Base-by-base conservation (phyloP, 1,140 invertebrate genomes). In the Diploscapter pachys region DNA sequence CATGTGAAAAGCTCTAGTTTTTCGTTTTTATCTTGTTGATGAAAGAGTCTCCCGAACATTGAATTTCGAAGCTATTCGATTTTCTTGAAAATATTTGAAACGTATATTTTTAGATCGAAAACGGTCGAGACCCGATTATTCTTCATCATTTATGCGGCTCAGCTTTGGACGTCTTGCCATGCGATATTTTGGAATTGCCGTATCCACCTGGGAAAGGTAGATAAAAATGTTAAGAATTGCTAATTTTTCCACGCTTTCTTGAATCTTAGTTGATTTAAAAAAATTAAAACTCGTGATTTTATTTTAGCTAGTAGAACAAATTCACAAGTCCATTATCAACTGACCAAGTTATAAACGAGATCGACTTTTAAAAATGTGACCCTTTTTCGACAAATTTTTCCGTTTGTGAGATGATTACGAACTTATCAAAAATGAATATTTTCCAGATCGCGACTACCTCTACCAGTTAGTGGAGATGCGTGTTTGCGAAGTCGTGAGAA, bases 131-230 rank as follows among this genome's bases (percentile, higher is more conserved):
- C 6, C 73, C 64, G 5, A 55, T 5, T 48, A 74, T 74, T 4
- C 52, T 74, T 4, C 54, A 56, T 31, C 55, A 67, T 31, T 61
- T 74, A 9, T 74, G 73, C 54, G 64, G 73, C 4, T 74, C 73
- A 9, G 65, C 73, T 4, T 56, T 74, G 48, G 73, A 74, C 63
- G 50, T 56, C 52, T 51, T 74, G 9, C 73, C 73, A 48, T 74
- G 73, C 70, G 63, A 64, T 49, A 52, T 69, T 6, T 13, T 62
- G 57, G 56, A 74, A 13, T 61, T 74, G 11, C 73, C 73, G 48
- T 11, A 55, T 50, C 66, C 66, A 48, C 66, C 66, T n/a, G 63
- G 63, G 8, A 6, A 6, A 6, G 63, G 63, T 65, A 31, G 2
- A 8, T 65, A 13, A 8, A 9, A 65, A 9, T 9, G 31, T 31